Conservation (phyloP, 2,888 invertebrate species). For the Calameuta pallipes region DNA sequence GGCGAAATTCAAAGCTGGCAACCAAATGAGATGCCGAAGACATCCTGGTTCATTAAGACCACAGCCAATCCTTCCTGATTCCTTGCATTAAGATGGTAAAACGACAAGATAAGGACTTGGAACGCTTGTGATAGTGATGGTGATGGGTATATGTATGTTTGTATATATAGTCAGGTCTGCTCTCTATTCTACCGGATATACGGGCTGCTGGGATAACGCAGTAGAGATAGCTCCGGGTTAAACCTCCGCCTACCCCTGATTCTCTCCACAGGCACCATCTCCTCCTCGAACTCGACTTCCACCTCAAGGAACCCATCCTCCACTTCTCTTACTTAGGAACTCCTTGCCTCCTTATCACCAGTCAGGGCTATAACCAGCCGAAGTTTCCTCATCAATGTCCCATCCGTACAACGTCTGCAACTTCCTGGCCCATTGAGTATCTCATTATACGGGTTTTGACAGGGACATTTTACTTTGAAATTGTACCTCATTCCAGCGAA, state of each 20-base stretch:
- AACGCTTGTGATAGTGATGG: conserved; percentile 23
- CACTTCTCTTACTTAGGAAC: conserved; percentile 47
- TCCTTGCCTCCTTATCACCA: conserved; percentile 56
- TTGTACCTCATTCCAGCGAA: conserved; percentile 29
- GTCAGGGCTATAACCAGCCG: conserved; percentile 50
- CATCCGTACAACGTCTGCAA: conserved; percentile 50
- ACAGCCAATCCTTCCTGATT: conserved; percentile 41
- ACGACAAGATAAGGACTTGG: conserved; percentile 46
- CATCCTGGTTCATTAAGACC: conserved; percentile 28
- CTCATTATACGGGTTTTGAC: conserved; percentile 51
- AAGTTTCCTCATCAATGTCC: conserved; percentile 62
- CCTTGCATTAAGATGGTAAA: conserved; percentile 47
- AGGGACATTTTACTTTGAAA: conserved; percentile 49
- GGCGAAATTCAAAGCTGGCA: conserved; percentile 10
- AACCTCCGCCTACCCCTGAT: conserved; percentile 36
- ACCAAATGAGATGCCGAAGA: conserved; percentile 24
- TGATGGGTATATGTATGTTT: conserved; percentile 16
- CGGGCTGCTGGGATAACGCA: conserved; percentile 45
- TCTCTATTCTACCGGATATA: conserved; percentile 41
- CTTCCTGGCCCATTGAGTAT: conserved; percentile 44
- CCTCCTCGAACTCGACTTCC: conserved; percentile 10
- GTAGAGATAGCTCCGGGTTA: conserved; percentile 50
- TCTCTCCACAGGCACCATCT: conserved; percentile 18
- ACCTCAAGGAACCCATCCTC: neutral
- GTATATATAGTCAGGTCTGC: conserved; percentile 31